Base-by-base conservation (phyloP, 2,797 vertebrate species). In the Petrocephalus schoutedeni region DNA sequence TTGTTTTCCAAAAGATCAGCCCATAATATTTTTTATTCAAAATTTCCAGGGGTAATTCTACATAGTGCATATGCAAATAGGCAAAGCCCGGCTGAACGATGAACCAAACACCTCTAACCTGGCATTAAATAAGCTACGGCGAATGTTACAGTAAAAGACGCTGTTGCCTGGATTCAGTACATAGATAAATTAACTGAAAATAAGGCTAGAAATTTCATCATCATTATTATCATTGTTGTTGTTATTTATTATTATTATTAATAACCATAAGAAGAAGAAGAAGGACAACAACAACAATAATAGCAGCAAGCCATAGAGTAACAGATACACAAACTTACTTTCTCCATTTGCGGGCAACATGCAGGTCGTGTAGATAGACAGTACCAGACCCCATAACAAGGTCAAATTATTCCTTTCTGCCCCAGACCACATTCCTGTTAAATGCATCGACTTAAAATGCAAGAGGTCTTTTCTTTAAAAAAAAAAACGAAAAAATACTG, bases 361-460 rank as follows among this genome's bases (percentile, higher is more conserved):
- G 92, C 95, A 96, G 93, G 96, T 94, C 89, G 94, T 91, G 92
- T 93, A 95, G 93, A 96, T 93, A 93, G 95, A 92, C 93, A 97
- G 93, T 95, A 98, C 94, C 94, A 98, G 95, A 95, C 96, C 96
- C 96, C 97, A 96, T 94, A 96, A 95, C 95, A 97, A 96, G 97
- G 97, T 96, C 97, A 96, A 95, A 94, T 95, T 94, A 93, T 93
- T 95, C 94, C 95, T 95, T 95, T 94, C 96, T 94, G 91, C 94
- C 91, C 94, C 93, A 96, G 96, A 94, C 97, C 95, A 97, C 97
- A 97, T 98, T 95, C 96, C 97, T 96, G 93, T 91, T 91, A 61
- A 89, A 89, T 89, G 45, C 90, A 92, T 71, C 67, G 28, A 71
- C 67, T 71, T 71, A 91, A 61, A 89, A 88, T 89, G 51, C 90